phyloP scores from a whole-genome alignment of 2,797 vertebrate species.

The Hydrophis major region DNA sequence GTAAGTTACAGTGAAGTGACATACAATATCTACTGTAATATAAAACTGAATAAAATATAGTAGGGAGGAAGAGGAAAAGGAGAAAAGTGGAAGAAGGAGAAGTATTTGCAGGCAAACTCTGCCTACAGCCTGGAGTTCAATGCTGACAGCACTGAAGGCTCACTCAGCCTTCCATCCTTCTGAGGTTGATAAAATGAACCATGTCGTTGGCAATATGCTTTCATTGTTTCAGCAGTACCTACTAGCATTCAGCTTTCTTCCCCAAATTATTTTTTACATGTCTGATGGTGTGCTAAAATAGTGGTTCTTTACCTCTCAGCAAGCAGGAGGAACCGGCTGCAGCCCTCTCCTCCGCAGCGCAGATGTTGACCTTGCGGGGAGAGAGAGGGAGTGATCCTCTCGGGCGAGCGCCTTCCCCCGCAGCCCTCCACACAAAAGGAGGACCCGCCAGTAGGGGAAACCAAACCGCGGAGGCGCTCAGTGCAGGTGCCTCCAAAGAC shows the following conservation, averaged over 20 bases:
- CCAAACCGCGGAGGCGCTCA: too few relatives aligned
- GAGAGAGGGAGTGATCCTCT: too few relatives aligned
- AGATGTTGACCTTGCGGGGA: too few relatives aligned
- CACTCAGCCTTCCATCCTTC: too few relatives aligned
- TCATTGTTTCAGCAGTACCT: not conserved
- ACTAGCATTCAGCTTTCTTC: not conserved
- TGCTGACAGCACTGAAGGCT: not conserved
- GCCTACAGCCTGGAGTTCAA: not conserved
- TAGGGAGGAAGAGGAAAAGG: not conserved
- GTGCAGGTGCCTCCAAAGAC: too few relatives aligned
- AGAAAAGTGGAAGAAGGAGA: too few relatives aligned
- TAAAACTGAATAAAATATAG: not conserved
- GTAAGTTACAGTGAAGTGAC: not conserved
- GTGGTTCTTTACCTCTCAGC: too few relatives aligned
- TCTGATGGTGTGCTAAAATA: not conserved
- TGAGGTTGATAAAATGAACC: not conserved
- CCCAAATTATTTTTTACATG: not conserved
- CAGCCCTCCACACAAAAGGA: too few relatives aligned
- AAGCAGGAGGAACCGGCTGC: too few relatives aligned
- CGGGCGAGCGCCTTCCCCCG: too few relatives aligned
- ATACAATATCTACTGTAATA: not conserved
- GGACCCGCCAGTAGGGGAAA: too few relatives aligned
- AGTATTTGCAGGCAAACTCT: not conserved
- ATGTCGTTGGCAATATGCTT: not conserved
- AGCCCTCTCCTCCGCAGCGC: too few relatives aligned